A percentile compares a stretch with the other conserved stretches of the same genome.
These are phyloP conservation scores for Saccostrea cuccullata DNA, from an alignment of 1,140 invertebrate genomes.

Conservation along the genomic window DNA sequence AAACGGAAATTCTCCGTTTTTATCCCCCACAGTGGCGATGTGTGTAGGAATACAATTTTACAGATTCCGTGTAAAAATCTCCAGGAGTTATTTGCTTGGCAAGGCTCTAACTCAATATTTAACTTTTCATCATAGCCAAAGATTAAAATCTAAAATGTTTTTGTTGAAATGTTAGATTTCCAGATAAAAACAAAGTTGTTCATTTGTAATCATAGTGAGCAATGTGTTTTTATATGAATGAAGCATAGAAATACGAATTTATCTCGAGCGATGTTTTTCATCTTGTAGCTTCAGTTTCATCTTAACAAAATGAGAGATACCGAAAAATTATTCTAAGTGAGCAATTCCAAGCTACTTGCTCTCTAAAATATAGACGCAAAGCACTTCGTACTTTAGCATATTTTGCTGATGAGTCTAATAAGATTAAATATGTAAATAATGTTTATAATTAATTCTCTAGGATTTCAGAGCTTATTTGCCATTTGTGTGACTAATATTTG, in stretches of 20 bases:
- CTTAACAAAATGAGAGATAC: neutral
- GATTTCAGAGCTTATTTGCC: neutral
- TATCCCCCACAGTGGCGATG: slow-evolving; percentile 4
- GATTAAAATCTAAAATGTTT: neutral
- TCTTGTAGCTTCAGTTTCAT: neutral
- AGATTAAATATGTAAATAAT: neutral
- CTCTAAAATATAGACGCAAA: neutral
- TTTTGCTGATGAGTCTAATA: neutral
- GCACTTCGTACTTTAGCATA: neutral
- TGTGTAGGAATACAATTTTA: slow-evolving; percentile 13
- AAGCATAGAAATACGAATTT: neutral
- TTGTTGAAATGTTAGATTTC: slow-evolving; percentile 4
- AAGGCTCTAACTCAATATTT: slow-evolving; percentile 18
- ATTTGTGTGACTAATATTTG: slow-evolving; percentile 13
- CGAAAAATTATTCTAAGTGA: neutral
- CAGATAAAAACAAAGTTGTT: slow-evolving; percentile 17
- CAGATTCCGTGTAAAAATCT: slow-evolving; percentile 20
- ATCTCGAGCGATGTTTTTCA: neutral
- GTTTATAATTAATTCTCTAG: neutral
- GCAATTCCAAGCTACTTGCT: slow-evolving; percentile 2
- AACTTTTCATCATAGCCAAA: slow-evolving; percentile 30
- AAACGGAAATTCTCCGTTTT: neutral
- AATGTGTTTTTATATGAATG: slow-evolving; percentile 15
- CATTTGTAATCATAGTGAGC: neutral
- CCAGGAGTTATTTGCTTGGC: slow-evolving; percentile 32